Evolutionary conservation across 2,888 invertebrate genomes (phyloP).

Genomic region (Orthonevra nobilis): DNA sequence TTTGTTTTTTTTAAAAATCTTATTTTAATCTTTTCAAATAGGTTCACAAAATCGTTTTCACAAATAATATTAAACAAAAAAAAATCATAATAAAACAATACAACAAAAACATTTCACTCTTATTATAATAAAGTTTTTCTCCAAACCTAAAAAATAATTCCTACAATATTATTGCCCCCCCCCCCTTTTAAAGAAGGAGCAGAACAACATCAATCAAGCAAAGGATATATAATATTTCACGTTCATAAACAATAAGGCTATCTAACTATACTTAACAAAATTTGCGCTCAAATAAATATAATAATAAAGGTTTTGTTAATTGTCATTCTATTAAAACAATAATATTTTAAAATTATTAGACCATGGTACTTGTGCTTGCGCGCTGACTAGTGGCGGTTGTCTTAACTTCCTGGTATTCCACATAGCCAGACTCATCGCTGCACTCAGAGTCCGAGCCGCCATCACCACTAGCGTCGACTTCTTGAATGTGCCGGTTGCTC

Average conservation of each 20-base stretch:
- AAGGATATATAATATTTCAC: too few species aligned
- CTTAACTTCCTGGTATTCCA: conserved; percentile 84
- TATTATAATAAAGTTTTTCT: conserved; percentile 33
- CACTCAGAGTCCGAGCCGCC: conserved; percentile 89
- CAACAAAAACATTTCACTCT: conserved; percentile 58
- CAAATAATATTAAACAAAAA: conserved; percentile 60
- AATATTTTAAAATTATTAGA: conserved; percentile 37
- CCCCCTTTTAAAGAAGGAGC: too few species aligned
- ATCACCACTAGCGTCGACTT: too few species aligned
- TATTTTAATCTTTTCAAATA: conserved; percentile 48
- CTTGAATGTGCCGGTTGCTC: conserved; percentile 73
- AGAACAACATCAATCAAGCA: conserved; percentile 14
- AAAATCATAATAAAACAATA: conserved; percentile 58
- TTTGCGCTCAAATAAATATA: conserved; percentile 58
- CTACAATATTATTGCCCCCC: conserved; percentile 49
- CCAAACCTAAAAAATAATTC: conserved; percentile 40
- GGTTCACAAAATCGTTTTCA: conserved; percentile 45
- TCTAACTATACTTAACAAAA: conserved; percentile 17
- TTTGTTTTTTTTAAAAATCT: conserved; percentile 50
- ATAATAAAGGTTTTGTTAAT: conserved; percentile 2
- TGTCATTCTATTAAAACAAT: neutral
- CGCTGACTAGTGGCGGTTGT: conserved; percentile 40
- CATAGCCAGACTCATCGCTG: conserved; percentile 95
- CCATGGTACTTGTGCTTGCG: conserved; percentile 52
- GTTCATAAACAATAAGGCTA: conserved; percentile 33